Conservation (phyloP, 2,113 vertebrate genomes). For the Zapus hudsonius region DNA sequence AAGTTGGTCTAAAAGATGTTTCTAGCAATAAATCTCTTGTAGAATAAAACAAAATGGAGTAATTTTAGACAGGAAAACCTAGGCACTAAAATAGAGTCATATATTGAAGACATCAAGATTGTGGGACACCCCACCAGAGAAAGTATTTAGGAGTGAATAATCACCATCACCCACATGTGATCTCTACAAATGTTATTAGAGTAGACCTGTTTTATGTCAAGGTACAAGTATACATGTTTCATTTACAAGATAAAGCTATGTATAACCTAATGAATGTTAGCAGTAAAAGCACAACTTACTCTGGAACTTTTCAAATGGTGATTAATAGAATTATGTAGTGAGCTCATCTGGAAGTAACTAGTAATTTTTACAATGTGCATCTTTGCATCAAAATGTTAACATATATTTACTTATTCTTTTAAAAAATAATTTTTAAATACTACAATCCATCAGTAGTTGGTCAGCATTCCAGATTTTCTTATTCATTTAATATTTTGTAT, state of each 20-base stretch:
- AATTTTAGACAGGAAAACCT: neutral
- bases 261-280: neutral
- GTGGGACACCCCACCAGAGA: neutral
- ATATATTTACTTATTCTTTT: neutral
- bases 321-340: neutral
- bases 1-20: neutral
- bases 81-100: neutral
- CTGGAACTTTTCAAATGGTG: neutral
- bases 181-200: neutral
- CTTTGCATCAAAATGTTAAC: neutral
- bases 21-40: neutral
- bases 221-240: neutral
- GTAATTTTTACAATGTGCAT: neutral
- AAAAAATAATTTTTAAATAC: constrained; percentile 22
- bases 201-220: neutral
- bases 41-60: neutral
- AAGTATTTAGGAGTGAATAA: neutral
- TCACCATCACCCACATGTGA: neutral
- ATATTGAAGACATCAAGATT: neutral
- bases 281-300: constrained; percentile 37
- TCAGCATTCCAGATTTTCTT: neutral
- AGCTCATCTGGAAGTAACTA: neutral
- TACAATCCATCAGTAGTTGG: neutral
- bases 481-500: neutral
- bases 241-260: neutral